A percentile compares a stretch with the other conserved stretches of the same genome.
Evolutionary conservation across 2,888 invertebrate genomes (phyloP).

Genomic region (Hedychridium roseum): DNA sequence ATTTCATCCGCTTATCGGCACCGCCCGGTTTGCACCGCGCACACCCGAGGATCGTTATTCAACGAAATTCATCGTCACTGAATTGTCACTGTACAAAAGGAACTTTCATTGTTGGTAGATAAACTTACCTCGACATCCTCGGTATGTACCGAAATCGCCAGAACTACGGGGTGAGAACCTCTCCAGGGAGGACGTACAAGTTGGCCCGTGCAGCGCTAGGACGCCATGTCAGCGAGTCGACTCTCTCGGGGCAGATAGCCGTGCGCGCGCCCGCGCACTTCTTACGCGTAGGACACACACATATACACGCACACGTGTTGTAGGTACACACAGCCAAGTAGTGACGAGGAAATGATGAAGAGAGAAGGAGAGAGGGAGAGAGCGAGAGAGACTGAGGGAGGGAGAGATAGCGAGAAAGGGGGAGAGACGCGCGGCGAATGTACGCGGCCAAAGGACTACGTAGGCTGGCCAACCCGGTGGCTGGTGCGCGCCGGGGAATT

Average conservation of each 20-base stretch:
- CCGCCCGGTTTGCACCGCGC: slow-evolving; percentile 42
- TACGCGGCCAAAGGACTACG: slow-evolving; percentile 22
- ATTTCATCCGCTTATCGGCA: slow-evolving; percentile 43
- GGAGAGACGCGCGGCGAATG: slow-evolving; percentile 24
- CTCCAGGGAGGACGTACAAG: slow-evolving; percentile 44
- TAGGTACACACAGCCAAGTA: slow-evolving; percentile 3
- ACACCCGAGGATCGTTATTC: too few species aligned
- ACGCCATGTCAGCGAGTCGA: slow-evolving; percentile 63
- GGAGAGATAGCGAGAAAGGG: background rate
- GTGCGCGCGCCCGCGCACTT: too few species aligned
- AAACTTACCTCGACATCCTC: slow-evolving; percentile 58
- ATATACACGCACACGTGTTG: slow-evolving; percentile 8
- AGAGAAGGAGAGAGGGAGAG: slow-evolving; percentile 10
- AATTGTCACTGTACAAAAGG: too few species aligned
- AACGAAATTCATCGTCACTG: too few species aligned
- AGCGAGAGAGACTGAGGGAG: slow-evolving; percentile 31
- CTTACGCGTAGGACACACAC: too few species aligned
- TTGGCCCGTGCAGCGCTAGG: slow-evolving; percentile 53
- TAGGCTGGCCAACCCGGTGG: slow-evolving; percentile 41
- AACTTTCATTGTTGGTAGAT: too few species aligned
- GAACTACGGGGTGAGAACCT: slow-evolving; percentile 42
- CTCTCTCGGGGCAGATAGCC: slow-evolving; percentile 42
- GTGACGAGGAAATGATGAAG: slow-evolving; percentile 8
- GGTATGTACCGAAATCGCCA: slow-evolving; percentile 35
- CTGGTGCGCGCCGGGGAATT: slow-evolving; percentile 40